Base-by-base conservation (phyloP, 2,797 vertebrate species). In the Eulemur coronatus region DNA sequence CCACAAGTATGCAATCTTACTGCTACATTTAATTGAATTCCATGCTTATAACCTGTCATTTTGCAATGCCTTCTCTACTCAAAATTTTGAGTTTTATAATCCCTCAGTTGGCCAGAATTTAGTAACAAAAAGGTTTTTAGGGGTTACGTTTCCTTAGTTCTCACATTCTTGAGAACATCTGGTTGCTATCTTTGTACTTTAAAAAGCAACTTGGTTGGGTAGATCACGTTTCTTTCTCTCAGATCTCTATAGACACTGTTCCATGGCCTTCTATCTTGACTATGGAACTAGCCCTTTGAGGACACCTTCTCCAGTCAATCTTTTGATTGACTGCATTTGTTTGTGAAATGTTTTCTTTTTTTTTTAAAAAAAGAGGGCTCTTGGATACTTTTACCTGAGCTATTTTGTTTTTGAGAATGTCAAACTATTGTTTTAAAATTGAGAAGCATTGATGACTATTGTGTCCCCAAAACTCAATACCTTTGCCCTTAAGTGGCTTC, bases 21-120 rank as follows among this genome's bases (percentile, higher is more conserved):
- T 92, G 33, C 18, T 59, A 46, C 69, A 57, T 82, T 95, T 94
- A 88, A 91, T 88, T 70, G 50, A 92, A 94, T 63, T 75, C 12
- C 43, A 30, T 18, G 26, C 30, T 95, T 7, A 55, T 38, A 63
- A 61, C 24, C 46, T 87, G 30, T 86, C 20, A 82, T 75, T 69
- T 70, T 87, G 30, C 11, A 84, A 41, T 65, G 24, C 2, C 13
- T 88, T 84, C 38, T 84, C 5, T 84, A 50, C 11, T 93, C 8
- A 46, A 46, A 46, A 46, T 57, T 57, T 20, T 30, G 26, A 65
- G 48, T 75, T 82, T 96, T 67, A 76, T 81, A 94, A 52, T 91
- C 52, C 9, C 30, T 90, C 18, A 81, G 20, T 65, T 90, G 70
- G 50, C 35, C 61, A 18, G 12, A 90, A n/a, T 90, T 96, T 80